Base-by-base conservation (phyloP, 2,797 vertebrate species). In the Cirrhinus mrigala region DNA sequence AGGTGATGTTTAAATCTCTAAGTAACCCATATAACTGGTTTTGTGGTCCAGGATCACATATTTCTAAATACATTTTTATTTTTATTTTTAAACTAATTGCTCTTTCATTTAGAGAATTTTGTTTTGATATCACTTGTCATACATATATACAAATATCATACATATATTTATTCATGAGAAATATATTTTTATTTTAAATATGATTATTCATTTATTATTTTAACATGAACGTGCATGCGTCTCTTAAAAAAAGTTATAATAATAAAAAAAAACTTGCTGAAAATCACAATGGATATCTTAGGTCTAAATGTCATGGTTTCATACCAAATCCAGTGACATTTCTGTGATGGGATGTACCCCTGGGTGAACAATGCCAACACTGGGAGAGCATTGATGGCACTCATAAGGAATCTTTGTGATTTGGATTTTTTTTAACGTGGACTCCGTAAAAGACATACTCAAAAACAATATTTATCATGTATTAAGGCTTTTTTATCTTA, bases 291-390 rank as follows among this genome's bases (percentile, higher is more conserved):
- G 91, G 92, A 94, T 92, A 95, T 93, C 92, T 94, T 94, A 91
- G 92, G 94, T 94, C 93, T 95, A 95, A 96, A 95, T 96, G 95
- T 95, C 95, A 96, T 92, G 94, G 94, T 95, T 95, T 96, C 95
- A 95, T 94, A 95, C 95, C 93, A 88, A 93, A 95, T 95, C 94
- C 93, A 92, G 93, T 96, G 95, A 95, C 95, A 95, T 96, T 96
- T 96, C 92, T 95, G 94, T 95, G 94, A 95, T 95, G 94, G 94
- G 95, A 95, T 94, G 94, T 95, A 94, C 94, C 94, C 93, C 93
- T 94, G 93, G 94, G 93, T 95, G 95, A 94, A 94, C 93, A 91
- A 89, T 93, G 92, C 94, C 93, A 93, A 93, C 90, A 91, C 94
- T 91, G 92, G 91, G 91, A 82, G 91, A 77, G 92, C 92, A 92